Conservation (phyloP, 2,888 invertebrate genomes). For the Margaritifera margaritifera region DNA sequence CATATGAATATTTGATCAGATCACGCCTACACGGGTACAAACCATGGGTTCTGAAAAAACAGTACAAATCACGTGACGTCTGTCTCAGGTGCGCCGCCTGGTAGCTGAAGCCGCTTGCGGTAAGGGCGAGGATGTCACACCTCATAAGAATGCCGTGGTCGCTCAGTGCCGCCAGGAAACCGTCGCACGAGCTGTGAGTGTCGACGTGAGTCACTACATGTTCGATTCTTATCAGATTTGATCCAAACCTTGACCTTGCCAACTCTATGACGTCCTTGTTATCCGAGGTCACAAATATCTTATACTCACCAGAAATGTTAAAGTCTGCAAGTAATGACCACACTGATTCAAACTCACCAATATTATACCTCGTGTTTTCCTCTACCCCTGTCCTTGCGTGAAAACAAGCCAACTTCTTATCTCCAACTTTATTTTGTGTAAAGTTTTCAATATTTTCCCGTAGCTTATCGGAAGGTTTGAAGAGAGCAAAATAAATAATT, state of each 20-base stretch:
- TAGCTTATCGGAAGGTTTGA: constrained; percentile 9
- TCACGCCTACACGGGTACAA: constrained; percentile 9
- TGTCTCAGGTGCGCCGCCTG: constrained; percentile 16
- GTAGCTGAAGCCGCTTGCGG: constrained; percentile 23
- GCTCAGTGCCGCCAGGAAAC: constrained; percentile 15
- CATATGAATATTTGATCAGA: constrained; percentile 4
- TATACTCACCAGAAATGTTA: constrained; percentile 2
- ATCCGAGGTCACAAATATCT: constrained; percentile 18
- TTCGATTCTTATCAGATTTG: constrained; percentile 12
- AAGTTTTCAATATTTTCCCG: constrained; percentile 3
- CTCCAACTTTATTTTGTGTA: constrained; percentile 5
- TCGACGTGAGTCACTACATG: constrained; percentile 14
- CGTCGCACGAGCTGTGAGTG: constrained; percentile 1
- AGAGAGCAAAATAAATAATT: constrained; percentile 16
- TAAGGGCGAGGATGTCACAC: constrained; percentile 16
- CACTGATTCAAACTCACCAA: constrained; percentile 4
- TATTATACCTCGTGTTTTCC: constrained; percentile 9
- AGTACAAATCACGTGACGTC: constrained; percentile 15
- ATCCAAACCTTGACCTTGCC: constrained; percentile 7
- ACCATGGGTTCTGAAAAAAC: constrained; percentile 5
- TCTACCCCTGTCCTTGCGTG: constrained; percentile 20
- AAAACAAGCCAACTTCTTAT: constrained; percentile 18
- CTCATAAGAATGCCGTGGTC: constrained; percentile 16
- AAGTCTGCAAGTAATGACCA: constrained; percentile 11
- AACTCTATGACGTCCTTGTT: constrained; percentile 9